Percentiles rank a stretch among this genome's conserved stretches.
Conservation (phyloP, 1,140 invertebrate genomes). For the Mizuhopecten yessoensis region DNA sequence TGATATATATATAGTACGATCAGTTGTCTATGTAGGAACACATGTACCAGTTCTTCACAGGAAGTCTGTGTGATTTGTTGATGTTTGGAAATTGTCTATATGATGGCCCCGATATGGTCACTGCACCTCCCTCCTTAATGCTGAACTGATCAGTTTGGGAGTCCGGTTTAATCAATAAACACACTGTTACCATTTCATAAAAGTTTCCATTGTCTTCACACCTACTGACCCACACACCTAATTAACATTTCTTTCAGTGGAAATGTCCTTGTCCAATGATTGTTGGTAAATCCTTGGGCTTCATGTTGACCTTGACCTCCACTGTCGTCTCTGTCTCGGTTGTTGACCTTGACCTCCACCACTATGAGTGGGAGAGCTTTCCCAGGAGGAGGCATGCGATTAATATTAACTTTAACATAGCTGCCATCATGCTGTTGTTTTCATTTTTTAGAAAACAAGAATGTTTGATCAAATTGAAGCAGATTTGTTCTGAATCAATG, state of each 20-base stretch:
- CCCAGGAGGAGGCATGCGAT: neutral
- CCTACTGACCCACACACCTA: neutral
- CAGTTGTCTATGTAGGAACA: neutral
- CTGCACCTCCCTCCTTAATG: too few species aligned
- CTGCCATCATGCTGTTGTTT: constrained; percentile 25
- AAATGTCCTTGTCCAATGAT: constrained; percentile 5
- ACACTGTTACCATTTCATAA: neutral
- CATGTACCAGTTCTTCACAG: neutral
- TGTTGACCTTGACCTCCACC: too few species aligned
- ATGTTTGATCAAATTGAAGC: constrained; percentile 1
- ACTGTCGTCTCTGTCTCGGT: too few species aligned
- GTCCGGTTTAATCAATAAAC: neutral
- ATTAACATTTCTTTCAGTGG: neutral
- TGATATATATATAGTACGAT: neutral
- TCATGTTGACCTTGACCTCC: neutral
- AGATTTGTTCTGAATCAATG: neutral
- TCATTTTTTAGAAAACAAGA: neutral
- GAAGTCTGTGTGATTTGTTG: too few species aligned
- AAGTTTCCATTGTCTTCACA: neutral
- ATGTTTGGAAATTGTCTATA: neutral
- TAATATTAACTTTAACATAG: neutral
- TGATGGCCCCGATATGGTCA: neutral
- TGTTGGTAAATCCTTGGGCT: neutral
- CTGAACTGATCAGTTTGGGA: neutral
- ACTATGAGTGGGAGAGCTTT: neutral